phyloP scores from a whole-genome alignment of 2,797 vertebrate species.

The Garrulus glandarius region DNA sequence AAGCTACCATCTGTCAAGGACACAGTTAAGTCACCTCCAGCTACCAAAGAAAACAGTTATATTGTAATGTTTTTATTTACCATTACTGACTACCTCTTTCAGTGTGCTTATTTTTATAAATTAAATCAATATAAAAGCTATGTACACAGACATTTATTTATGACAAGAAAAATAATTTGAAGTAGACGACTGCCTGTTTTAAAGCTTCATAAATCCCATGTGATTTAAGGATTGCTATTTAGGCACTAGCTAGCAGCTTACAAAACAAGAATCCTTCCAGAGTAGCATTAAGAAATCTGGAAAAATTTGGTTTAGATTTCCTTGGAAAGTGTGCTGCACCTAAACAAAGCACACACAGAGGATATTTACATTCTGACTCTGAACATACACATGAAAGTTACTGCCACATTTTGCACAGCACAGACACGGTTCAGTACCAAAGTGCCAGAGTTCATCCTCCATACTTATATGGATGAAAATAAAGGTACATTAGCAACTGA shows the following conservation, averaged over 20 bases:
- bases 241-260: neutral
- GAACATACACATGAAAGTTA: neutral
- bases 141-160: neutral
- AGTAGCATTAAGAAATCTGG: neutral
- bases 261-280: neutral
- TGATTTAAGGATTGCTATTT: neutral
- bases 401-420: neutral
- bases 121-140: neutral
- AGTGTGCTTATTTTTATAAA: neutral
- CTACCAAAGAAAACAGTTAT: slow-evolving; percentile 69
- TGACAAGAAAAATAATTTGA: neutral
- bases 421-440: neutral
- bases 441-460: neutral
- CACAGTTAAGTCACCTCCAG: slow-evolving; percentile 93
- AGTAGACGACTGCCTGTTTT: neutral
- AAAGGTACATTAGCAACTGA: neutral
- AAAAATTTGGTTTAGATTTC: neutral
- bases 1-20: slow-evolving; percentile 91
- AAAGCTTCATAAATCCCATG: neutral
- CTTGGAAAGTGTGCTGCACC: neutral
- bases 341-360: neutral
- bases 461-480: rapidly evolving
- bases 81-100: slow-evolving; percentile 1
- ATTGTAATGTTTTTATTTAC: slow-evolving; percentile 48
- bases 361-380: neutral